A percentile compares a stretch with the other conserved stretches of the same genome.
Conservation (phyloP, 1,140 invertebrate genomes). For the Drosophila subobscura region DNA sequence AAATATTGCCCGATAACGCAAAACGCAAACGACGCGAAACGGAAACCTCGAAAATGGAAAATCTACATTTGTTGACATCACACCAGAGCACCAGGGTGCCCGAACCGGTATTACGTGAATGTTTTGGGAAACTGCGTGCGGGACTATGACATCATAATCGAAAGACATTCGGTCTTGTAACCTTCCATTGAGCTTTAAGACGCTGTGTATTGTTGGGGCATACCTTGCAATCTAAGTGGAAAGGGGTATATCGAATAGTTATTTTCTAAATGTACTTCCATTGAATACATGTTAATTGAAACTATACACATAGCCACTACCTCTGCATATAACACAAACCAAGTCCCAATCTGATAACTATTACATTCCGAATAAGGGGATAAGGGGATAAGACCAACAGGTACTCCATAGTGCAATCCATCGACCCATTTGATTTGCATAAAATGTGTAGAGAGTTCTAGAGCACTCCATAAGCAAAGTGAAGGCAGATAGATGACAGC, state of each 20-base stretch:
- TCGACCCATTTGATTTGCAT: conserved; percentile 24
- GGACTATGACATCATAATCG: conserved; percentile 53
- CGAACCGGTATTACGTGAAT: conserved; percentile 61
- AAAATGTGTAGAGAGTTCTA: conserved; percentile 50
- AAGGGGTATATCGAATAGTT: too few species aligned
- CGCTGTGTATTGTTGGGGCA: conserved; percentile 9
- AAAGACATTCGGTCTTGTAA: conserved; percentile 19
- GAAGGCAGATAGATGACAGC: too few species aligned
- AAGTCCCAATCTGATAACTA: too few species aligned
- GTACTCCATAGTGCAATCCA: too few species aligned
- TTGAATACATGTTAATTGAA: too few species aligned
- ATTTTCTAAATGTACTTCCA: too few species aligned
- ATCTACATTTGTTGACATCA: conserved; percentile 66
- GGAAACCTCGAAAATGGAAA: conserved; percentile 37
- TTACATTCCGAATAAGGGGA: too few species aligned
- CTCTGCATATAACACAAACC: too few species aligned
- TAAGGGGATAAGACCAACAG: too few species aligned
- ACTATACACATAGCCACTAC: too few species aligned
- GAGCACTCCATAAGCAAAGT: conserved; percentile 72
- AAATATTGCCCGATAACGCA: conserved; percentile 64
- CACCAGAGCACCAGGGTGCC: conserved; percentile 3
- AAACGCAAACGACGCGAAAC: conserved; percentile 40
- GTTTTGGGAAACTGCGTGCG: conserved; percentile 33
- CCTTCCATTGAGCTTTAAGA: conserved; percentile 39
- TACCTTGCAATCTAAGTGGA: too few species aligned